phyloP scores from a whole-genome alignment of 2,113 vertebrate species.

The Heterotis niloticus region DNA sequence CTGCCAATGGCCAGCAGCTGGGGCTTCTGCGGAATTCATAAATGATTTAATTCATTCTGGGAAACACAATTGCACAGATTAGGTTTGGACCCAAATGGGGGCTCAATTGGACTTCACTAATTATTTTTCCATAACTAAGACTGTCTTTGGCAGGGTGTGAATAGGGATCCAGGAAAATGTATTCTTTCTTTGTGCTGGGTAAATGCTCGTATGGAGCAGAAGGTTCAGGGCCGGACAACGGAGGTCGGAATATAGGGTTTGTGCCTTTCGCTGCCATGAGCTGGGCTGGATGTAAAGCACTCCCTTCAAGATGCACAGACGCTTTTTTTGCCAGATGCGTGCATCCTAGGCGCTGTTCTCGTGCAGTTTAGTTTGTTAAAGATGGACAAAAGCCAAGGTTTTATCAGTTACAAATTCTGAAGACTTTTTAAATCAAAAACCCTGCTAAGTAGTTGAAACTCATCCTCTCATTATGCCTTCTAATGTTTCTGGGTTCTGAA shows the following conservation, averaged over 20 bases:
- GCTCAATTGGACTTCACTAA: conserved; percentile 13
- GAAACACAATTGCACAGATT: conserved; percentile 8
- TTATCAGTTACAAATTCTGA: too few species aligned
- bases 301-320: too few species aligned
- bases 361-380: too few species aligned
- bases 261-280: background rate
- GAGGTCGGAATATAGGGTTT: background rate
- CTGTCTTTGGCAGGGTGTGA: conserved; percentile 17
- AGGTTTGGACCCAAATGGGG: background rate
- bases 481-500: too few species aligned
- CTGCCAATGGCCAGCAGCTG: too few species aligned
- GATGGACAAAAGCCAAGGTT: too few species aligned
- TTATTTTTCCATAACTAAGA: conserved; percentile 20
- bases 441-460: too few species aligned
- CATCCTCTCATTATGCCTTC: too few species aligned
- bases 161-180: conserved; percentile 22
- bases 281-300: too few species aligned
- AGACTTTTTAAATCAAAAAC: too few species aligned
- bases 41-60: conserved; percentile 19
- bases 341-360: too few species aligned
- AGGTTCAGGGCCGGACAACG: background rate
- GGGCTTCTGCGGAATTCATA: conserved; percentile 14
- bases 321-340: too few species aligned
- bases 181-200: background rate
- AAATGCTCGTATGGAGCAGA: conserved; percentile 4